Evolutionary conservation across 2,797 vertebrate species (phyloP).

Genomic region (Agapornis canus): DNA sequence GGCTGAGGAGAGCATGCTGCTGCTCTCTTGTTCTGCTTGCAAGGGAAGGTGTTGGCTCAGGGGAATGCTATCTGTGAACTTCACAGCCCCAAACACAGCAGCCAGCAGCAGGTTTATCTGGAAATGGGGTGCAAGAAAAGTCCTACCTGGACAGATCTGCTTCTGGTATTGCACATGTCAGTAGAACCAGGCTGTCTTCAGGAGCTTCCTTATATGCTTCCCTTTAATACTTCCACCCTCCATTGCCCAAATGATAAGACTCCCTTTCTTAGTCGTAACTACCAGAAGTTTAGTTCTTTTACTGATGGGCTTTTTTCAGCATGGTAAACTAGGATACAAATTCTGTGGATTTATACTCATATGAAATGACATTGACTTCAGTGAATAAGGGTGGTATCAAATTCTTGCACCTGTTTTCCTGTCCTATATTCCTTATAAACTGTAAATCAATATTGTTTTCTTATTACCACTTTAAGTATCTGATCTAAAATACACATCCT

Average conservation of each 20-base stretch:
- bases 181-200: not conserved
- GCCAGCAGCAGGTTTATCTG: not conserved
- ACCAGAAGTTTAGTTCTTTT: not conserved
- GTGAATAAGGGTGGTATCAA: not conserved
- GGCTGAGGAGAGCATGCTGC: not conserved
- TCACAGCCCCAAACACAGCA: not conserved
- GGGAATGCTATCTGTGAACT: not conserved
- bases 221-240: not conserved
- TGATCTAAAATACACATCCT: not conserved
- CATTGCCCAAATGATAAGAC: not conserved
- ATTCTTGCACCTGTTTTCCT: not conserved
- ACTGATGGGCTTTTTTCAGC: not conserved
- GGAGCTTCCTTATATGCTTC: not conserved
- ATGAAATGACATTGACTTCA: not conserved
- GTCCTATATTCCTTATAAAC: not conserved
- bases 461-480: not conserved
- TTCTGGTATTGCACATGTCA: not conserved
- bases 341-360: not conserved
- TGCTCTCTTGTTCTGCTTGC: not conserved
- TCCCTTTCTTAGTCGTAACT: not conserved
- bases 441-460: not conserved
- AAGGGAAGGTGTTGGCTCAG: not conserved
- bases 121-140: not conserved
- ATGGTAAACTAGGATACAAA: not conserved
- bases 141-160: not conserved